Evolutionary conservation across 2,797 vertebrate species (phyloP), one percentile per base, ranked within the genome.

Genomic region (Sphenodon punctatus): DNA sequence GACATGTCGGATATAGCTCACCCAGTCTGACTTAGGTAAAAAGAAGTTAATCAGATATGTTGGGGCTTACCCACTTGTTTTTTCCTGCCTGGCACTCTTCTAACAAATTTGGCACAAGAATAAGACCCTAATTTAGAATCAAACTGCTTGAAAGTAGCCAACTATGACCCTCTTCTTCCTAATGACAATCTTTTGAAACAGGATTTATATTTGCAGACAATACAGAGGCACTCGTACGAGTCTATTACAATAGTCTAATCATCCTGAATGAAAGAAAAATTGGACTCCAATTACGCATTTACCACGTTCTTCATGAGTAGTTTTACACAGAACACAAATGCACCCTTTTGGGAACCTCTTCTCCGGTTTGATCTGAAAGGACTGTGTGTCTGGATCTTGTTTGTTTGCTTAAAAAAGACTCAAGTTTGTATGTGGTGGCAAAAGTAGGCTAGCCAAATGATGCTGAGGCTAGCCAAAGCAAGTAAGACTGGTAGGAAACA

Each of bases 251-350:
- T 72, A 30, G 78, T 66, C 10, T 65, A 16, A 59, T 17, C 8
- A n/a, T 27, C 68, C 25, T 38, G 32, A 90, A 80, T 67, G 56
- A 86, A 79, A 16, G n/a, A n/a, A n/a, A 82, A 38, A 68, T 0
- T 32, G 63, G 53, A 64, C 23, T 22, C 67, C 53, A 67, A 68
- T 74, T 83, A 88, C 87, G 70, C 1, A 2, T 67, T 92, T 82
- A 84, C 38, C 76, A 17, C 34, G 48, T 64, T 83, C 53, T 68
- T 82, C 75, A 72, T 51, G 84, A 82, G 87, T 65, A 78, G 51
- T 73, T 84, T 76, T 25, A 30, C 88, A 85, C 48, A 64, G 83
- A 82, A 80, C 13, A 83, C 59, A 81, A 82, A 71, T 22, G 83
- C 74, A 82, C 63, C 73, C 16, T 1, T 19, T 53, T n/a, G 59